Conservation (phyloP, 2,888 invertebrate species). For the Opisthograptis luteolata region DNA sequence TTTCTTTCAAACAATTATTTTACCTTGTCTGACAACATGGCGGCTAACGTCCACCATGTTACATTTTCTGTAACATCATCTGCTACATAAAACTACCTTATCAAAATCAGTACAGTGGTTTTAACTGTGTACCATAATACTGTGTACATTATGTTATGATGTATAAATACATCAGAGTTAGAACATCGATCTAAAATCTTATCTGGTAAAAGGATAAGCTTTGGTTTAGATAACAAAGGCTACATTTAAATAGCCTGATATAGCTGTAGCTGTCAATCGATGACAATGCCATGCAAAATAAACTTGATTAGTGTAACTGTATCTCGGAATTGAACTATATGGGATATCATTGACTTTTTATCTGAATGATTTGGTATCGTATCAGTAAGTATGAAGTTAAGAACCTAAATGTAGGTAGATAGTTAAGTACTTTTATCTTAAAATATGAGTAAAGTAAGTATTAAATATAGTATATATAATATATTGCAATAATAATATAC, state of each 20-base stretch:
- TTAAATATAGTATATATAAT: background rate
- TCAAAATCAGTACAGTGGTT: too few relatives aligned
- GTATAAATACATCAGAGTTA: too few relatives aligned
- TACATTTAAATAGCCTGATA: conserved; percentile 1
- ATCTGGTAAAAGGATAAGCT: background rate
- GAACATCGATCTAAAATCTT: too few relatives aligned
- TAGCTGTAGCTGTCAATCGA: conserved; percentile 5
- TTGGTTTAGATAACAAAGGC: background rate
- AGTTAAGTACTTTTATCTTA: conserved; percentile 10
- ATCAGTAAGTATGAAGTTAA: conserved; percentile 1
- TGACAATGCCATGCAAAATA: conserved; percentile 11
- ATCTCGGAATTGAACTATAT: conserved; percentile 1
- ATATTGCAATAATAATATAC: too few relatives aligned
- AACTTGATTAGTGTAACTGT: conserved; percentile 5
- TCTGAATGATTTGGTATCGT: conserved; percentile 5
- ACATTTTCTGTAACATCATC: too few relatives aligned
- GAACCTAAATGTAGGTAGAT: background rate
- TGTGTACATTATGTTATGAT: too few relatives aligned
- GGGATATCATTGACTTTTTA: conserved; percentile 19
- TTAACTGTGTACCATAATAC: too few relatives aligned
- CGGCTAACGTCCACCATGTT: too few relatives aligned
- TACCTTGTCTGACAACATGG: too few relatives aligned
- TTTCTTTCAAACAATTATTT: too few relatives aligned
- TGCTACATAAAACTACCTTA: too few relatives aligned
- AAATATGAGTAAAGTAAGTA: background rate